These are phyloP conservation scores for Marcusenius ussheri DNA, from an alignment of 2,113 vertebrate species.

Conservation along the genomic window DNA sequence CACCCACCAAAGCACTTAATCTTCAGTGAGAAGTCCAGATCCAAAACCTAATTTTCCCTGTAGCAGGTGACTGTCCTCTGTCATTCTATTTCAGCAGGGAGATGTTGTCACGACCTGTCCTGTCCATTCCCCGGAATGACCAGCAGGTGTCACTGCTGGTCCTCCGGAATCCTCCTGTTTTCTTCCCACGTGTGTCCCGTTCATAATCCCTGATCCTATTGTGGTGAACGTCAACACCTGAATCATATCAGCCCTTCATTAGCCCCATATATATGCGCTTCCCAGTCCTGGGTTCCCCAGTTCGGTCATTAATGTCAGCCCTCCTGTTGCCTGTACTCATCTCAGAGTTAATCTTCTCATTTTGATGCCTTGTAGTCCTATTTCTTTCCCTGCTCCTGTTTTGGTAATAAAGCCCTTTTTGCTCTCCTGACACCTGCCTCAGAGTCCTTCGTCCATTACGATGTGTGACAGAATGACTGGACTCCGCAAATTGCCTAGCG, in stretches of 20 bases:
- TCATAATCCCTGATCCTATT: not conserved
- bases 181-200: not conserved
- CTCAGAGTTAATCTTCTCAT: not conserved
- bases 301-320: not conserved
- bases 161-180: not conserved
- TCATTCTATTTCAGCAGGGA: not conserved
- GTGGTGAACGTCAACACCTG: not conserved
- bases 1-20: not conserved
- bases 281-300: not conserved
- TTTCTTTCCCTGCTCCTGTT: not conserved
- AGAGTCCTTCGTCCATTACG: not conserved
- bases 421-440: not conserved
- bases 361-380: not conserved
- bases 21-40: not conserved
- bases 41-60: not conserved
- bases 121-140: not conserved
- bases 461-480: not conserved
- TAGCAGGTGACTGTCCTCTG: not conserved
- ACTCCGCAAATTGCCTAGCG: no score
- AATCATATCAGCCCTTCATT: not conserved
- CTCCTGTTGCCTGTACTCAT: not conserved
- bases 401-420: not conserved
- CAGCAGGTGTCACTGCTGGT: not conserved
- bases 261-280: not conserved
- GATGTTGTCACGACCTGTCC: not conserved